Evolutionary conservation across 2,888 invertebrate species (phyloP), one percentile per base, ranked within the genome.

Genomic region (Ditylenchus weischeri): DNA sequence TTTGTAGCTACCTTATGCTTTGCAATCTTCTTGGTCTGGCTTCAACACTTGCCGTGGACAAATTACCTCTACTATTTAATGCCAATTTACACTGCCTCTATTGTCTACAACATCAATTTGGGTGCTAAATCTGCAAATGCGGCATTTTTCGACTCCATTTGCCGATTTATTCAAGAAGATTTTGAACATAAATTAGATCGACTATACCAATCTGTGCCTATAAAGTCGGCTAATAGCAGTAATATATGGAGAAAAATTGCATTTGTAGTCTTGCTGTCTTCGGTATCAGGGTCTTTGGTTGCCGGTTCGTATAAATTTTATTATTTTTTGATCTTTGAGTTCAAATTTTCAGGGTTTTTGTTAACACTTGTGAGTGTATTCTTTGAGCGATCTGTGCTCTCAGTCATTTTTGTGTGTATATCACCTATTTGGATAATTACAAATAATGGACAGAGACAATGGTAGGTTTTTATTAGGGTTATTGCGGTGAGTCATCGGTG

Each of bases 321-420:
- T 11, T 18, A 15, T 43, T 62, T 49, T 15, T 62, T 60, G 18
- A 23, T 48, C 19, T 49, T 47, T 64, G 7, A 18, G 13, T 47
- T 61, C 48, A 21, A 35, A 21, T 72, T 78, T 57, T 70, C 76
- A 77, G 57, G 8, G 50, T 79, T 8, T 58, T 71, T 78, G 2
- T 62, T 62, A 47, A 58, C 75, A 10, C 74, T 77, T 57, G 75
- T 80, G 7, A 64, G 71, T 10, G 73, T 75, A 10, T 80, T 80
- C 67, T 73, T 76, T 50, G 76, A 80, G 54, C 77, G 80, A 0
- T 51, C 76, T 1, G 62, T 74, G 10, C 65, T 80, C n/a, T 76
- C 76, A 47, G 21, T 76, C 10, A 66, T 78, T 18, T 62, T 79
- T 13, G 29, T 71, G 11, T 62, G 72, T 38, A 62, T 80, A 15